Evolutionary conservation across 2,888 invertebrate genomes (phyloP).

Genomic region (Eubasilissa splendida): DNA sequence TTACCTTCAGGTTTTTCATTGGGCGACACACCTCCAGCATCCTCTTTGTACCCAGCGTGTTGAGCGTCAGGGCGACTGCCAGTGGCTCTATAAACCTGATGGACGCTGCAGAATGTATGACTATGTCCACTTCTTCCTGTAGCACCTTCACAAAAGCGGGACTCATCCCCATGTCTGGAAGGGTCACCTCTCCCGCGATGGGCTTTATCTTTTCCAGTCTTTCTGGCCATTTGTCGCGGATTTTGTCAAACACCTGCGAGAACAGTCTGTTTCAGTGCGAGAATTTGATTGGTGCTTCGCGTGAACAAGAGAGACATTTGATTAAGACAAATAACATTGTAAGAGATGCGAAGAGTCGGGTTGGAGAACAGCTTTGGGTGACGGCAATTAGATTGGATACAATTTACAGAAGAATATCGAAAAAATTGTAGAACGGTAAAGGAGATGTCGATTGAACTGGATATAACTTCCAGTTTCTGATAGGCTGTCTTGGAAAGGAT

Average conservation of each 20-base stretch:
- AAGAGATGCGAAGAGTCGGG: no score
- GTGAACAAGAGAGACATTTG: no score
- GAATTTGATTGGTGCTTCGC: no score
- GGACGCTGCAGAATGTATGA: slow-evolving; percentile 97
- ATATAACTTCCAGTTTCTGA: no score
- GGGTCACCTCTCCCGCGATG: slow-evolving; percentile 84
- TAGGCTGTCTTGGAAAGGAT: no score
- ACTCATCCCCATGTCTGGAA: slow-evolving; percentile 80
- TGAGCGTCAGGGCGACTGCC: slow-evolving; percentile 88
- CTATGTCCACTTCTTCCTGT: slow-evolving; percentile 81
- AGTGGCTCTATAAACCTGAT: slow-evolving; percentile 95
- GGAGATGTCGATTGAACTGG: no score
- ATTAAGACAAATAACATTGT: no score
- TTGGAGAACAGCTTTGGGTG: no score
- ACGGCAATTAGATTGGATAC: no score
- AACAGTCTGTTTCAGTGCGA: not conserved
- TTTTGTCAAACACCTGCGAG: slow-evolving; percentile 79
- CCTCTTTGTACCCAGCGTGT: slow-evolving; percentile 90
- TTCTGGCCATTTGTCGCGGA: slow-evolving; percentile 76
- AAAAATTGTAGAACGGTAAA: no score
- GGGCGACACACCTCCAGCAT: slow-evolving; percentile 86
- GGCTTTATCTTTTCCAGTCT: slow-evolving; percentile 79
- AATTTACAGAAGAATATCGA: no score
- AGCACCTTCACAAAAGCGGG: slow-evolving; percentile 76
- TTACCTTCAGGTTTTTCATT: slow-evolving; percentile 83